Base-by-base conservation (phyloP, 2,797 vertebrate genomes). In the Malurus leucopterus region DNA sequence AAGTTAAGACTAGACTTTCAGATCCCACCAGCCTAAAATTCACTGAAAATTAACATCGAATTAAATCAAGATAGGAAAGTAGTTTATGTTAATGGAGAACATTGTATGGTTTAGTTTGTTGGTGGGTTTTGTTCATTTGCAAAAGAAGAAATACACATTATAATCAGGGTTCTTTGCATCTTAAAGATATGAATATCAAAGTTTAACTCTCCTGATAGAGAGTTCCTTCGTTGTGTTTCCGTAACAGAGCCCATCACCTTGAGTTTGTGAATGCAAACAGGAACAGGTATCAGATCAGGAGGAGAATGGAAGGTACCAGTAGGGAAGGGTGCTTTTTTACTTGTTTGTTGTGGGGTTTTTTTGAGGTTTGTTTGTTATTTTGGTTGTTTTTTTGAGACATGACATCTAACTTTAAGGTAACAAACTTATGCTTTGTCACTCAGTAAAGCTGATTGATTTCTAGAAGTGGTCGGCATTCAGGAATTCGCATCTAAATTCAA, bases 101-200 rank as follows among this genome's bases (percentile, higher is more conserved):
- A 10, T 51, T 0, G 0, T 21, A 10, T 44, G 6, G 7, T 24
- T 71, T 41, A 11, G 13, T 34, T 40, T 13, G 13, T 26, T 43
- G 21, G 14, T 49, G 43, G 16, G 17, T 17, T 9, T 40, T 34
- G 58, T 36, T 38, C 6, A 44, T 65, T 59, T 47, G 1, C 3
- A 29, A 44, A 63, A 70, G 10, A 64, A n/a, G 2, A 78, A 58
- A 67, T n/a, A 15, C 1, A 2, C n/a, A 40, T 26, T 59, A 3
- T 22, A 41, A 3, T 46, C 10, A 73, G 9, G 6, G 17, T 34
- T 70, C 34, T 85, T 83, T 15, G 22, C 6, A n/a, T 46, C 18
- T 50, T 62, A 63, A 65, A 72, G 26, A 27, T 6, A 30, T 3
- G 4, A 84, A 79, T n/a, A 79, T 5, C 4, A 21, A 61, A 6